Evolutionary conservation across 1,140 invertebrate genomes (phyloP).

Genomic region (Drosophila parvula): DNA sequence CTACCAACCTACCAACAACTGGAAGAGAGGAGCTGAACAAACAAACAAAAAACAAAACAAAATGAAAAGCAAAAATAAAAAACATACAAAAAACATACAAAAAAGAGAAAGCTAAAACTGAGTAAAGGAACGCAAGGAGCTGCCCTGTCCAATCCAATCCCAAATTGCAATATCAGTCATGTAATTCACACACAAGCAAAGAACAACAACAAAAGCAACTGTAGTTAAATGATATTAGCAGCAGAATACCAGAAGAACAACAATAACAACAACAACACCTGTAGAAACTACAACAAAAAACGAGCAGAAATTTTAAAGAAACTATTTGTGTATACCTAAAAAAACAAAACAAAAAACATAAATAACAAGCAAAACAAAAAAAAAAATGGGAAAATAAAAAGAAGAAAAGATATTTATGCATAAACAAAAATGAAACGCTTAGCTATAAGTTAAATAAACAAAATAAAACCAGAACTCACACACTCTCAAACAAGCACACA

Average conservation of each 20-base stretch:
- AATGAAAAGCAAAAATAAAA: constrained; percentile 1
- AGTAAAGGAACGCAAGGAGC: constrained; percentile 13
- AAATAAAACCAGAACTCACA: constrained; percentile 53
- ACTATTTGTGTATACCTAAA: constrained; percentile 78
- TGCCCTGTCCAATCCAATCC: constrained; percentile 33
- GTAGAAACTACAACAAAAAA: constrained; percentile 32
- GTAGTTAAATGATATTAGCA: constrained; percentile 65
- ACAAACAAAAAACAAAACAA: background rate
- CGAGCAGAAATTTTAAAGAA: constrained; percentile 61
- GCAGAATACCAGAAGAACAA: constrained; percentile 25
- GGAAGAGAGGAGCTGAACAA: constrained; percentile 16
- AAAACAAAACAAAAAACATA: constrained; percentile 51
- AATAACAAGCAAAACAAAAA: constrained; percentile 23
- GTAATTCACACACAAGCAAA: constrained; percentile 58
- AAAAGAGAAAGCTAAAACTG: constrained; percentile 14
- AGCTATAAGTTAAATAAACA: constrained; percentile 78
- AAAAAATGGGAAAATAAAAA: constrained; percentile 48
- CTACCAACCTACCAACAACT: constrained; percentile 54
- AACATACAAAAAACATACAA: constrained; percentile 2
- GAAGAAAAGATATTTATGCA: constrained; percentile 75
- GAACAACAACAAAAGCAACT: constrained; percentile 49
- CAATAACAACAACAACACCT: constrained; percentile 41
- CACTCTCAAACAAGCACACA: constrained; percentile 27
- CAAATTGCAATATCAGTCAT: constrained; percentile 76
- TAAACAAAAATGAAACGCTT: constrained; percentile 79